A percentile compares a stretch with the other conserved stretches of the same genome.
Evolutionary conservation across 2,888 invertebrate genomes (phyloP).

Genomic region (Phymatocera aterrima): DNA sequence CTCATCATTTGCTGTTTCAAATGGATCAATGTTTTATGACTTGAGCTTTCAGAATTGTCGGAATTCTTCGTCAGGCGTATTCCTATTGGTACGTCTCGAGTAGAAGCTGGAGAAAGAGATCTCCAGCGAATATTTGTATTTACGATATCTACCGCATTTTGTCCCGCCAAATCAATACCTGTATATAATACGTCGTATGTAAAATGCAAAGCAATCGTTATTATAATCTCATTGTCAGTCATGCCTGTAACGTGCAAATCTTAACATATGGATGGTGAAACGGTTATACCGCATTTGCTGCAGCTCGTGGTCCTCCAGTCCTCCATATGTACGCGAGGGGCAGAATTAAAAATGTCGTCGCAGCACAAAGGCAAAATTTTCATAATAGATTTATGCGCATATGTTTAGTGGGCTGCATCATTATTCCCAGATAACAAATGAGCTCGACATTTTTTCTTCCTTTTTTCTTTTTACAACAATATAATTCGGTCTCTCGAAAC

Average conservation of each 20-base stretch:
- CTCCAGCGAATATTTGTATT: not conserved
- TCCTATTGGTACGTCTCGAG: not conserved
- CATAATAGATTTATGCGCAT: slow-evolving; percentile 75
- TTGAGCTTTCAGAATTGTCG: not conserved
- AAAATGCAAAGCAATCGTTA: not conserved
- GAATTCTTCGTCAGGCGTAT: not conserved
- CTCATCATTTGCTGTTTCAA: slow-evolving; percentile 20
- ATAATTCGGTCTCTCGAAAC: not conserved
- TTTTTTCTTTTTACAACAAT: slow-evolving; percentile 13
- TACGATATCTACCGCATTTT: not conserved
- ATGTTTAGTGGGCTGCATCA: slow-evolving; percentile 70
- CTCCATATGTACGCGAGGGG: slow-evolving; percentile 54
- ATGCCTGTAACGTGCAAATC: slow-evolving; percentile 1
- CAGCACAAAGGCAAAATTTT: slow-evolving; percentile 69
- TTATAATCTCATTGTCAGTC: slow-evolving; percentile 13
- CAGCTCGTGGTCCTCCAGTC: slow-evolving; percentile 47
- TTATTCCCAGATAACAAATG: slow-evolving; percentile 58
- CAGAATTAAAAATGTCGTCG: slow-evolving; percentile 57
- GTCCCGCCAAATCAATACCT: not conserved
- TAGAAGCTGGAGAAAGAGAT: not conserved
- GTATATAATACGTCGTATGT: not conserved
- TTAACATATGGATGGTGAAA: slow-evolving; percentile 35
- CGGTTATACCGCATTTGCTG: slow-evolving; percentile 18
- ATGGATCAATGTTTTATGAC: slow-evolving; percentile 9
- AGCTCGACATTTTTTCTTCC: not conserved